Percentiles rank a stretch among this genome's conserved stretches.
Conservation (phyloP, 2,113 vertebrate species). For the Chamaetylas fuelleborni region DNA sequence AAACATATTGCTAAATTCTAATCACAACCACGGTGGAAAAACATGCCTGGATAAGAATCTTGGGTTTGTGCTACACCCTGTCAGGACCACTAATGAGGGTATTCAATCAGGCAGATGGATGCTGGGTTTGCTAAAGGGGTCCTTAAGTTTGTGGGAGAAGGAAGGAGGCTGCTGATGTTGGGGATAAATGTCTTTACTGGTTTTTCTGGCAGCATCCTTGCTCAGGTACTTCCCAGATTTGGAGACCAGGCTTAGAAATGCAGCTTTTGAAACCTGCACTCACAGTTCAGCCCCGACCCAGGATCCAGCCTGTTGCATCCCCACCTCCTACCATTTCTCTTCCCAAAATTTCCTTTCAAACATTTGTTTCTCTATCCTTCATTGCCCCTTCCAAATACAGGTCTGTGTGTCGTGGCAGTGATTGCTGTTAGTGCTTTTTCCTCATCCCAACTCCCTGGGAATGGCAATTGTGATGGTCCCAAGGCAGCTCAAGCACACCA, state of each 20-base stretch:
- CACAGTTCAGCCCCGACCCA: accelerated
- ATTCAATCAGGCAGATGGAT: not conserved
- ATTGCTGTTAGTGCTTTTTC: not conserved
- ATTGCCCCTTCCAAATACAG: not conserved
- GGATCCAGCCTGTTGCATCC: not conserved
- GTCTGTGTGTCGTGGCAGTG: not conserved
- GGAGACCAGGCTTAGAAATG: not conserved
- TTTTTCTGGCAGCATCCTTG: not conserved
- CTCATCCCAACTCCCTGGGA: not conserved
- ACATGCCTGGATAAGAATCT: not conserved
- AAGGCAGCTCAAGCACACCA: not conserved
- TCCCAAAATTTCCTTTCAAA: not conserved
- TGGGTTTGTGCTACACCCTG: not conserved
- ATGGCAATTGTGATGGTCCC: not conserved
- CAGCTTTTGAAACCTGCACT: not conserved
- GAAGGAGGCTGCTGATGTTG: not conserved
- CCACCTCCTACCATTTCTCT: not conserved
- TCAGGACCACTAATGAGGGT: not conserved
- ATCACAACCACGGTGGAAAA: not conserved
- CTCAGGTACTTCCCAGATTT: not conserved
- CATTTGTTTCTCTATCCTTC: not conserved
- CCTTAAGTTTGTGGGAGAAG: not conserved
- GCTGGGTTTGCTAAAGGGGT: not conserved
- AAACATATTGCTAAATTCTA: not conserved
- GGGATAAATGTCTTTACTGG: not conserved